These are phyloP conservation scores for Napeogenes sylphis DNA, from an alignment of 2,888 invertebrate genomes.

Conservation along the genomic window DNA sequence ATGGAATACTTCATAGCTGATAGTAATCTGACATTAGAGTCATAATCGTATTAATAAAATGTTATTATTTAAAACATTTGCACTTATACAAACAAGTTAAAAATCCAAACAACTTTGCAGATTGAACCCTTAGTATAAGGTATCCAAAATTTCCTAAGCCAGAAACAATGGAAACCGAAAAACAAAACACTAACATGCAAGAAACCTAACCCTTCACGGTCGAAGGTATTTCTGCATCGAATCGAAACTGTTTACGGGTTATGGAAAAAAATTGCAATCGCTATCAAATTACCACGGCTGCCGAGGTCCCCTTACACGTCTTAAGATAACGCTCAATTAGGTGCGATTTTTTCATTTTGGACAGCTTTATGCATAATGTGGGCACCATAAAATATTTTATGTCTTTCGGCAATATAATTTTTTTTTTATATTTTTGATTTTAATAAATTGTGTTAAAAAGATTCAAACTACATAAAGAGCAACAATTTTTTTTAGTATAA, in stretches of 20 bases:
- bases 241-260: conserved; percentile 57
- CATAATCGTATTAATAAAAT: too few relatives aligned
- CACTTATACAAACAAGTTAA: background rate
- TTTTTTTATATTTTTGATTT: background rate
- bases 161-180: conserved; percentile 25
- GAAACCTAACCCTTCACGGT: conserved; percentile 52
- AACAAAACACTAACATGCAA: conserved; percentile 41
- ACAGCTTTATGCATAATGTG: conserved; percentile 39
- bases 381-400: conserved; percentile 1
- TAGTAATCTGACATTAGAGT: too few relatives aligned
- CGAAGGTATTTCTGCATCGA: conserved; percentile 47
- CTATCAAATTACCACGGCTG: conserved; percentile 60
- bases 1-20: background rate
- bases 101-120: background rate
- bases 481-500: too few relatives aligned
- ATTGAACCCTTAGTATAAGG: conserved; percentile 12
- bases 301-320: conserved; percentile 56
- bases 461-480: too few relatives aligned
- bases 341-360: conserved; percentile 53
- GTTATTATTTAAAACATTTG: background rate
- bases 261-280: conserved; percentile 49
- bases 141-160: conserved; percentile 23
- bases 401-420: background rate
- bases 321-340: conserved; percentile 71
- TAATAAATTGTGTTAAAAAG: background rate